Percentiles rank a stretch among this genome's conserved stretches.
Conservation (phyloP, 92 coral and sea anemone species). For the Pocillopora grandis region DNA sequence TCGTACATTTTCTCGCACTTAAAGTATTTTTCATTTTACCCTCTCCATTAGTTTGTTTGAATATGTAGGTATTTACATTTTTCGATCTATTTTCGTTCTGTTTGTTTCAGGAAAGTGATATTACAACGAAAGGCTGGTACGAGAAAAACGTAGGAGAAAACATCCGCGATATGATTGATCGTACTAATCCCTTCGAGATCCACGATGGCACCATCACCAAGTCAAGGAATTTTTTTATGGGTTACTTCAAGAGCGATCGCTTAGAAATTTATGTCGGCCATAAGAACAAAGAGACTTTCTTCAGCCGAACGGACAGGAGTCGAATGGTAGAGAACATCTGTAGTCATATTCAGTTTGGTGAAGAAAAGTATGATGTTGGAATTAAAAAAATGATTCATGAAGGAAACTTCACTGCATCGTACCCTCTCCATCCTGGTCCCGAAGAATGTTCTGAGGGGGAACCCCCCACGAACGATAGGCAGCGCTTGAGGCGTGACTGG, state of each 20-base stretch:
- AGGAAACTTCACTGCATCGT: conserved; percentile 76
- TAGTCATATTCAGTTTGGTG: conserved; percentile 68
- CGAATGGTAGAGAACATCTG: conserved; percentile 91
- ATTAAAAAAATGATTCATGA: conserved; percentile 75
- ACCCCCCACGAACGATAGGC: conserved; percentile 70
- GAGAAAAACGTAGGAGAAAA: conserved; percentile 63
- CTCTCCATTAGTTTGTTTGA: background rate
- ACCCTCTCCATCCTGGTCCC: conserved; percentile 91
- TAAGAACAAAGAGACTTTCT: conserved; percentile 77
- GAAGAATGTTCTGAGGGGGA: conserved; percentile 70
- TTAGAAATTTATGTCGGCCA: conserved; percentile 71
- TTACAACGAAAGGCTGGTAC: conserved; percentile 72
- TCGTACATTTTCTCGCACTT: background rate
- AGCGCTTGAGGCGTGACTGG: conserved; percentile 85
- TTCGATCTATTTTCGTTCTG: background rate
- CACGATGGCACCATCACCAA: conserved; percentile 63
- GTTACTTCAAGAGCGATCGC: conserved; percentile 71
- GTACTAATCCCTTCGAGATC: conserved; percentile 76
- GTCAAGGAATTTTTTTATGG: conserved; percentile 78
- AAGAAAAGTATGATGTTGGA: conserved; percentile 75
- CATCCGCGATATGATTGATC: conserved; percentile 53
- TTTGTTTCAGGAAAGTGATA: conserved; percentile 66
- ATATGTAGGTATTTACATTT: background rate
- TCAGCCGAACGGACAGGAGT: conserved; percentile 86
- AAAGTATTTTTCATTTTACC: no score